These are phyloP conservation scores for Palythoa heliodiscus DNA, from an alignment of 92 coral and sea anemone species.

Conservation along the genomic window DNA sequence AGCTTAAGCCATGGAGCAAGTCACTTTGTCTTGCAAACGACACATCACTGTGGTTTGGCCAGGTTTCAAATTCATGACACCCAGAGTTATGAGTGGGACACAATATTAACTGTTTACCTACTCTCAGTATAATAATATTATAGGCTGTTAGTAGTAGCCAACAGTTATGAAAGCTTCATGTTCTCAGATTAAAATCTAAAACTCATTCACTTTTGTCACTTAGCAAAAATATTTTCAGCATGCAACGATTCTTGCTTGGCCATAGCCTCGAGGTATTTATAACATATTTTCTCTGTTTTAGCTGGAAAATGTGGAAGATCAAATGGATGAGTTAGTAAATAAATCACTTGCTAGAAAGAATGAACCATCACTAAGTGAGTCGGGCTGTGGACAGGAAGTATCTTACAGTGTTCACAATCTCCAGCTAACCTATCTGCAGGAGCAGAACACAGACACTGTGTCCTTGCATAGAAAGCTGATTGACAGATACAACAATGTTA, in stretches of 20 bases:
- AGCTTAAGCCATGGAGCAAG: too few relatives aligned
- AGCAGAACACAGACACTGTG: constrained; percentile 54
- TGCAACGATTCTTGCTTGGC: background rate
- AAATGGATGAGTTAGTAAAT: constrained; percentile 87
- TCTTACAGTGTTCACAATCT: constrained; percentile 83
- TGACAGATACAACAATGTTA: constrained; percentile 66
- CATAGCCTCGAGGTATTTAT: background rate
- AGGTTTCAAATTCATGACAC: too few relatives aligned
- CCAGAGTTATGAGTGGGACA: too few relatives aligned
- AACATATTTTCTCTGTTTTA: background rate
- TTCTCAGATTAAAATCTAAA: too few relatives aligned
- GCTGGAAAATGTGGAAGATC: constrained; percentile 94
- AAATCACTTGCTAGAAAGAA: constrained; percentile 88
- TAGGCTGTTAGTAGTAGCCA: too few relatives aligned
- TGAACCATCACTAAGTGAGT: constrained; percentile 33
- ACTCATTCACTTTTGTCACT: too few relatives aligned
- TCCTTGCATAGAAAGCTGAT: constrained; percentile 83
- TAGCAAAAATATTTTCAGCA: too few relatives aligned
- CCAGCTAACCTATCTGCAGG: constrained; percentile 83
- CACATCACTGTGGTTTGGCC: too few relatives aligned
- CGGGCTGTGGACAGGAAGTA: constrained; percentile 38
- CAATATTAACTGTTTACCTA: too few relatives aligned
- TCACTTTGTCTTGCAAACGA: too few relatives aligned
- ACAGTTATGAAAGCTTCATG: too few relatives aligned
- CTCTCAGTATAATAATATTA: too few relatives aligned